Evolutionary conservation across 2,113 vertebrate genomes (phyloP).

Genomic region (Brevimyrus niger): DNA sequence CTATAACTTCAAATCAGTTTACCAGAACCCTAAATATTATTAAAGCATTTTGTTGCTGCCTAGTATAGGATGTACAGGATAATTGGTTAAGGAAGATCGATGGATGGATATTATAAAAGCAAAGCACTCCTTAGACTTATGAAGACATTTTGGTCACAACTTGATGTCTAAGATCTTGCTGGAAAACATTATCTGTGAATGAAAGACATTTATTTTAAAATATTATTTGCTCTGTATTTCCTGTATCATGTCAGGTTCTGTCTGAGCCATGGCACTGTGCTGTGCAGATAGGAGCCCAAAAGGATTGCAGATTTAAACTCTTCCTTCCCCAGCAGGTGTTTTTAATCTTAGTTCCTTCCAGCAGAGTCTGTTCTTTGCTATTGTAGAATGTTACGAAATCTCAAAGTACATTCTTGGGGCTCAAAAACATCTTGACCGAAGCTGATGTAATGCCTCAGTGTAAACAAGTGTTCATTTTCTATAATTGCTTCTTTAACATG

Average conservation of each 20-base stretch:
- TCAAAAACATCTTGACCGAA: background rate
- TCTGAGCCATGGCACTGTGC: background rate
- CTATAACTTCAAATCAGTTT: background rate
- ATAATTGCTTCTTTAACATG: constrained; percentile 1
- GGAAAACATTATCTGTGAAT: background rate
- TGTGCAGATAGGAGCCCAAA: background rate
- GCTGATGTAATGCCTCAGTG: background rate
- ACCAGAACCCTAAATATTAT: background rate
- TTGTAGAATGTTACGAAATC: background rate
- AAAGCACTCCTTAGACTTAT: background rate
- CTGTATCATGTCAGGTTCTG: background rate
- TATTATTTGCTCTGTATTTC: background rate
- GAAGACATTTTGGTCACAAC: background rate
- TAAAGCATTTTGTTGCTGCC: background rate
- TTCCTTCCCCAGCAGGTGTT: background rate
- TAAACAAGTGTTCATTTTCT: background rate
- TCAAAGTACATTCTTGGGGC: background rate
- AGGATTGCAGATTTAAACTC: background rate
- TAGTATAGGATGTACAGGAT: background rate
- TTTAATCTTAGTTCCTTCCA: background rate
- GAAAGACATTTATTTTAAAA: background rate
- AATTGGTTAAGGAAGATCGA: background rate
- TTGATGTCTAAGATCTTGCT: background rate
- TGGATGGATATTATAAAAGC: background rate
- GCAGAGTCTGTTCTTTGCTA: background rate